Base-by-base conservation (phyloP, 2,113 vertebrate genomes). In the Gambusia holbrooki region DNA sequence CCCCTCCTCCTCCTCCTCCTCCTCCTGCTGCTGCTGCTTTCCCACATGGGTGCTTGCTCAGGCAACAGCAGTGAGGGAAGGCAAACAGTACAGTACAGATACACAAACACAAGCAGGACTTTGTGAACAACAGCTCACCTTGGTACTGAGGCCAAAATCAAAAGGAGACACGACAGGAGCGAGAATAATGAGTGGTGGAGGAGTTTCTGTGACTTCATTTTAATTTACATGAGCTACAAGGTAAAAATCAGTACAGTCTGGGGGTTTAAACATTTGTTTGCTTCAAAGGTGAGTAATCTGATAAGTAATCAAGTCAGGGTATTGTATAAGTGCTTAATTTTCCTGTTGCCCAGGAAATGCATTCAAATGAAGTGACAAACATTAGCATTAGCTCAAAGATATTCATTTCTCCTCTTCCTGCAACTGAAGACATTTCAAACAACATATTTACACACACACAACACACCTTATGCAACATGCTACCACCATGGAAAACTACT, bases 61-160 rank as follows among this genome's bases (percentile, higher is more conserved):
- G 88, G 89, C 87, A 89, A 89, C 89, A 68, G 61, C 48, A 86
- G 66, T 17, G 40, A 87, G 70, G 22, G 54, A 90, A 82, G 84
- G 84, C 89, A 90, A 84, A 90, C 87, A 88, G 63, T 25, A 35
- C 68, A 79, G 33, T 28, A 66, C 19, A 40, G 48, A 79, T 77
- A 83, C 69, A 75, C n/a, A 62, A 70, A 88, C 78, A 83, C 82
- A 86, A 58, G 51, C 32, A 74, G 51, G 69, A 58, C 2, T 25
- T 76, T 81, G 79, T 82, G 82, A 71, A 74, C 86, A 78, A 86
- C 45, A 2, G 78, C 80, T 92, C 86, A 93, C 92, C 87, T 92
- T 89, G 90, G 76, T 62, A 74, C 45, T 0, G 58, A 89, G 86
- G 87, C 80, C 82, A 40, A 84, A 72, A 64, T 33, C 29, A 72